Conservation (phyloP, 2,797 vertebrate genomes). For the Chaunax sp. region DNA sequence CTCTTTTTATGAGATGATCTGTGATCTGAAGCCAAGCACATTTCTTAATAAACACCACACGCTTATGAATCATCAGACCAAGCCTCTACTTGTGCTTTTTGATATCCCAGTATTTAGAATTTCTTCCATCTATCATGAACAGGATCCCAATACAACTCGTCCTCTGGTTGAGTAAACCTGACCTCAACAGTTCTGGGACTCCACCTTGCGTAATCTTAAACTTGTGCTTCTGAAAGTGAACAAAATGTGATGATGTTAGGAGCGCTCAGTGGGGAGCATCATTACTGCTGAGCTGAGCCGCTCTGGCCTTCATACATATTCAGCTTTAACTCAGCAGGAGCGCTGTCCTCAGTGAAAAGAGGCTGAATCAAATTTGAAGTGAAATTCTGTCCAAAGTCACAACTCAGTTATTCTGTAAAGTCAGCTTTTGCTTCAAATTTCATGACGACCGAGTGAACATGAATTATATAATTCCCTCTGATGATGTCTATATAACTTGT, state of each 20-base stretch:
- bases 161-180: neutral
- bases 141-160: neutral
- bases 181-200: neutral
- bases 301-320: neutral
- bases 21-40: neutral
- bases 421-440: conserved; percentile 15
- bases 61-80: neutral
- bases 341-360: neutral
- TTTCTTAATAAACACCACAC: too few relatives aligned
- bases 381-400: conserved; percentile 5
- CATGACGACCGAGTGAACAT: neutral
- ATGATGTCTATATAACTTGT: neutral
- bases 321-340: conserved; percentile 3
- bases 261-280: neutral
- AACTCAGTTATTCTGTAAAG: neutral
- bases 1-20: too few relatives aligned
- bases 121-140: too few relatives aligned
- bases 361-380: neutral
- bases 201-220: neutral
- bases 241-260: neutral
- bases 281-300: neutral
- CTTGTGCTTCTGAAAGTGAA: neutral
- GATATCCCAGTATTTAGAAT: too few relatives aligned
- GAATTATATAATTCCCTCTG: neutral
- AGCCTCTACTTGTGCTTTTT: too few relatives aligned